phyloP scores from a whole-genome alignment of 2,888 invertebrate species.

The Heteropelma amictum region DNA sequence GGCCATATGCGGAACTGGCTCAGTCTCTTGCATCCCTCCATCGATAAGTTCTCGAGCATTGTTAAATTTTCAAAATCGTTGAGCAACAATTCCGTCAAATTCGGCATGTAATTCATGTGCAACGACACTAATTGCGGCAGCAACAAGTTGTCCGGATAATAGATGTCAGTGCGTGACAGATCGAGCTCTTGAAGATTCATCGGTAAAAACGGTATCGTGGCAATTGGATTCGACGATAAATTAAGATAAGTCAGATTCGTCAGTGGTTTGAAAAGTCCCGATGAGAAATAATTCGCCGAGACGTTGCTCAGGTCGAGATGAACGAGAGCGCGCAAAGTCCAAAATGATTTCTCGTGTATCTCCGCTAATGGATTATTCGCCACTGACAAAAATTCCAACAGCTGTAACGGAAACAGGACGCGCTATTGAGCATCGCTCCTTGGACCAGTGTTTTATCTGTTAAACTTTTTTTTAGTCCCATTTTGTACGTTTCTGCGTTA shows the following conservation, averaged over 20 bases:
- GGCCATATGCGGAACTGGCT: slow-evolving; percentile 78
- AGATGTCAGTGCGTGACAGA: slow-evolving; percentile 82
- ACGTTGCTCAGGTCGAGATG: slow-evolving; percentile 70
- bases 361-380: slow-evolving; percentile 72
- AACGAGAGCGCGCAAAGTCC: slow-evolving; percentile 63
- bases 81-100: slow-evolving; percentile 79
- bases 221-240: slow-evolving; percentile 79
- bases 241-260: slow-evolving; percentile 66
- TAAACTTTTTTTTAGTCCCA: too few species aligned
- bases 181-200: slow-evolving; percentile 81
- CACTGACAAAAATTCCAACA: slow-evolving; percentile 69
- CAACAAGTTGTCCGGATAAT: slow-evolving; percentile 77
- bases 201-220: slow-evolving; percentile 80
- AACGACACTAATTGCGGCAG: slow-evolving; percentile 79
- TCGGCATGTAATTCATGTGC: slow-evolving; percentile 80
- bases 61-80: slow-evolving; percentile 81
- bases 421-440: neutral
- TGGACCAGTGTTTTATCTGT: too few species aligned
- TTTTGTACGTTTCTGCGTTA: too few species aligned
- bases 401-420: slow-evolving; percentile 59
- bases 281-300: slow-evolving; percentile 65
- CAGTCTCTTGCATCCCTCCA: slow-evolving; percentile 81
- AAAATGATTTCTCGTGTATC: slow-evolving; percentile 73
- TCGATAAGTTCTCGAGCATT: slow-evolving; percentile 79
- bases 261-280: slow-evolving; percentile 68